phyloP scores from a whole-genome alignment of 2,888 invertebrate species.

The Epistrophella euchroma region DNA sequence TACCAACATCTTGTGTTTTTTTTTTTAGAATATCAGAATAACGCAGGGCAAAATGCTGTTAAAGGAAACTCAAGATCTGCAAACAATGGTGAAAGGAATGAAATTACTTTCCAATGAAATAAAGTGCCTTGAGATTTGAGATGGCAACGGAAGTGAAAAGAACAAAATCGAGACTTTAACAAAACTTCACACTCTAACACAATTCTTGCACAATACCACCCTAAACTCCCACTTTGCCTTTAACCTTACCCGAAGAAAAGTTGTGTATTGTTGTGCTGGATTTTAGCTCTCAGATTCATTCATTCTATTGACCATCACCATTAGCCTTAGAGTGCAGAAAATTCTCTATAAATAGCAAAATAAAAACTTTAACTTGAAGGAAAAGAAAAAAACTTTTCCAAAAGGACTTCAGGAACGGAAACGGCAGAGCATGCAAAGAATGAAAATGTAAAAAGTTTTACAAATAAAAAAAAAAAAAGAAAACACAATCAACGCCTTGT shows the following conservation, averaged over 20 bases:
- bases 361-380: conserved; percentile 5
- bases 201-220: background rate
- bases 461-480: background rate
- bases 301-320: conserved; percentile 36
- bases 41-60: background rate
- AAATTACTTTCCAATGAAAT: conserved; percentile 34
- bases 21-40: background rate
- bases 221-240: background rate
- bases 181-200: conserved; percentile 11
- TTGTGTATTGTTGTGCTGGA: conserved; percentile 3
- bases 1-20: background rate
- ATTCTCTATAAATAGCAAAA: conserved; percentile 31
- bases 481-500: conserved; percentile 31
- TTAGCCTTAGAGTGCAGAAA: conserved; percentile 41
- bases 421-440: conserved; percentile 31
- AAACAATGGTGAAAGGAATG: conserved; percentile 20
- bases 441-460: conserved; percentile 32
- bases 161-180: conserved; percentile 22
- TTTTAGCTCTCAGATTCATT: conserved; percentile 26
- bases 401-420: conserved; percentile 25
- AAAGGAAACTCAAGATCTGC: conserved; percentile 22
- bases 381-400: conserved; percentile 28
- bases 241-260: background rate
- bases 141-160: conserved; percentile 10
- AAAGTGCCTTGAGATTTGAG: conserved; percentile 20